Percentiles rank a stretch among this genome's conserved stretches.
Evolutionary conservation across 2,888 invertebrate genomes (phyloP).

Genomic region (Xanthostigma xanthostigma): DNA sequence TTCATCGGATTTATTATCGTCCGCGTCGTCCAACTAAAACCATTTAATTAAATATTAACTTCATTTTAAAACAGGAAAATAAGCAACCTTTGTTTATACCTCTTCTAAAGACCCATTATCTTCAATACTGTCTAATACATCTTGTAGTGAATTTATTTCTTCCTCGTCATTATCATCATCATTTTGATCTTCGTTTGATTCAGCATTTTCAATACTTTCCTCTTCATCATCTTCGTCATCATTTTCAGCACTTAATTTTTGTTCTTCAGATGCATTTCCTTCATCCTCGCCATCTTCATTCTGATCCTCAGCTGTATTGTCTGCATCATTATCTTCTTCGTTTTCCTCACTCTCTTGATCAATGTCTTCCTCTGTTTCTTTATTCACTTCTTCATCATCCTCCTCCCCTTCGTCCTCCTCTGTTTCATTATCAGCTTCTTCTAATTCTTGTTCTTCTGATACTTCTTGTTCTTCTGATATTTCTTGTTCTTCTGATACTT

Average conservation of each 20-base stretch:
- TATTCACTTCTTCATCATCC: constrained; percentile 11
- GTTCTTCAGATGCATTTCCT: constrained; percentile 22
- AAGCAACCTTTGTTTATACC: neutral
- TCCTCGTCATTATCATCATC: constrained; percentile 14
- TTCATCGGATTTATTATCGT: constrained; percentile 4
- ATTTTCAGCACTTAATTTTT: constrained; percentile 18
- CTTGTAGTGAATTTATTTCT: constrained; percentile 10
- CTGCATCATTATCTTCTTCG: constrained; percentile 14
- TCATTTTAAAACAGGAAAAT: neutral
- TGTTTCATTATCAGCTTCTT: constrained; percentile 13
- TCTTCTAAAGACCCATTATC: constrained; percentile 4
- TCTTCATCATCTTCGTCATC: constrained; percentile 17
- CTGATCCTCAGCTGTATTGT: constrained; percentile 16
- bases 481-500: constrained; percentile 11
- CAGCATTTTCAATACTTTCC: constrained; percentile 12
- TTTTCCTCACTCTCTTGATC: constrained; percentile 16
- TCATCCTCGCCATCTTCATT: constrained; percentile 19
- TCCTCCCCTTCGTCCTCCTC: constrained; percentile 11
- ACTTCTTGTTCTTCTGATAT: neutral
- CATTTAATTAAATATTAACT: neutral
- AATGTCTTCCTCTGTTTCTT: constrained; percentile 14
- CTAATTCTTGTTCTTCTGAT: constrained; percentile 4
- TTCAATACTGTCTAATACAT: constrained; percentile 2
- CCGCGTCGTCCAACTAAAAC: neutral
- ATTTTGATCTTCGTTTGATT: constrained; percentile 13